Base-by-base conservation (phyloP, 2,888 invertebrate species). In the Acronicta psi region DNA sequence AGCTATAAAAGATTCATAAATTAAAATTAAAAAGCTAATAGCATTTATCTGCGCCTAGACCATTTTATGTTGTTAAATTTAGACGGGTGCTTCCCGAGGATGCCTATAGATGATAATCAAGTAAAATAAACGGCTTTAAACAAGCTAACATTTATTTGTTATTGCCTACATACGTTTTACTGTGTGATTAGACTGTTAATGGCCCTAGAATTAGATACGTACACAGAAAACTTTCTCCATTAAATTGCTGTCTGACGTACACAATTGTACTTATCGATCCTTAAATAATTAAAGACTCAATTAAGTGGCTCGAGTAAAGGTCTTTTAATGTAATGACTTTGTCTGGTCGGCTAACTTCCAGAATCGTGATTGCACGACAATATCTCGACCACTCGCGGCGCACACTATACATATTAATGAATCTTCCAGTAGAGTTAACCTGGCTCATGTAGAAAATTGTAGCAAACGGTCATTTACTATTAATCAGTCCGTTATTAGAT, bases 231-330 rank as follows among this genome's bases (percentile, higher is more conserved):
- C 75, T 85, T 84, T 81, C 38, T 68, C 74, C 75, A 80, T 83
- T 81, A 81, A 60, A 75, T 69, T 65, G 66, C 68, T 71, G 67
- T 52, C 54, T 61, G 45, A 60, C 55, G 64, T 63, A 61, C 68
- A 44, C 42, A 42, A n/a, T 51, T 65, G 64, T 74, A 73, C 69
- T 76, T 74, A 78, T 76, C 68, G 82, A 81, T 80, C 73, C 75
- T 61, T 85, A 75, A 84, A 86, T 86, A 83, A 84, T 83, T 84
- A 77, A 84, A 79, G 80, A 80, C 75, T 78, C 80, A 76, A 85
- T 87, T 82, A 87, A 77, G 77, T 77, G 73, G 54, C 55, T 58
- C 13, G 56, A 72, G 69, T 49, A 65, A 63, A 57, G 52, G 57
- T 69, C 75, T 77, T 60, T 80, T 77, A 79, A 73, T 78, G 79